Conservation (phyloP, 2,888 invertebrate genomes). For the Ophion ventricosus region DNA sequence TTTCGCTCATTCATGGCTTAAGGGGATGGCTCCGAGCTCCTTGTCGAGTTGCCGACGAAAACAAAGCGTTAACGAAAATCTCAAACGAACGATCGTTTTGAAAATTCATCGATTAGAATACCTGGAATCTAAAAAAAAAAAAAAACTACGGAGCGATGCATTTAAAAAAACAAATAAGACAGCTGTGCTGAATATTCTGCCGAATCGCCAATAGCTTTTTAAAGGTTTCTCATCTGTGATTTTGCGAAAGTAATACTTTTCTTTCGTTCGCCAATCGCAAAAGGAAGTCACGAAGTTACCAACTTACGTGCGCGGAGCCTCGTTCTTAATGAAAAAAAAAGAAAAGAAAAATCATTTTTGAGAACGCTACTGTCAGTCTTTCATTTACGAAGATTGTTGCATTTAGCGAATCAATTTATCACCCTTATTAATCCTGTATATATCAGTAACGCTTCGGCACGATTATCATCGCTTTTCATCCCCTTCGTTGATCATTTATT, state of each 20-base stretch:
- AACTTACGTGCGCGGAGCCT: conserved; percentile 16
- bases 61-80: background rate
- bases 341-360: conserved; percentile 41
- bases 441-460: conserved; percentile 27
- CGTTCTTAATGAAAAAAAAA: background rate
- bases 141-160: background rate
- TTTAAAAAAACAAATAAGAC: background rate
- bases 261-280: background rate
- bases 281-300: background rate
- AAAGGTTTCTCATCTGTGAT: no score
- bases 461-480: conserved; percentile 37
- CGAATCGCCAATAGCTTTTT: background rate
- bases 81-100: background rate
- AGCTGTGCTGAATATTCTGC: background rate
- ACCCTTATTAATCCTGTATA: conserved; percentile 58
- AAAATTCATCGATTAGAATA: background rate
- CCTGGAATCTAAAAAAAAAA: background rate
- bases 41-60: background rate
- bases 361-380: conserved; percentile 79
- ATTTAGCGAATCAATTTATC: conserved; percentile 71
- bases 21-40: conserved; percentile 3
- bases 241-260: background rate
- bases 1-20: conserved; percentile 21
- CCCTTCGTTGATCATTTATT: conserved; percentile 25
- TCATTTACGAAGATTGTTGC: conserved; percentile 76